phyloP scores from a whole-genome alignment of 2,888 invertebrate species.

The Melanophora roralis region DNA sequence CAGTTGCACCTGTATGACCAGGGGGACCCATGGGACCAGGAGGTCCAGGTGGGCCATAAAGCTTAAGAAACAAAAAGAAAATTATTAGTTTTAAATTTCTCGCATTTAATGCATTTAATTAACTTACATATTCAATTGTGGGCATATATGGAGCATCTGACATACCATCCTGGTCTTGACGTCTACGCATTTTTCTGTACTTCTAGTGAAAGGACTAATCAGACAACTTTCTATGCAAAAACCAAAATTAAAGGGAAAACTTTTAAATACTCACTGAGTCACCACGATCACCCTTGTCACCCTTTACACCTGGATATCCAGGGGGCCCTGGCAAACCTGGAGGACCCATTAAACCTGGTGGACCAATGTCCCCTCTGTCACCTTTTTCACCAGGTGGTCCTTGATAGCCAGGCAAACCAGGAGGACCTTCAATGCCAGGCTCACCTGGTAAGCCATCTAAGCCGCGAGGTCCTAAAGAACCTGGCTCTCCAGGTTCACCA shows the following conservation, averaged over 20 bases:
- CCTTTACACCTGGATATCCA: conserved; percentile 92
- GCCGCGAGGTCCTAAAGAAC: conserved; percentile 86
- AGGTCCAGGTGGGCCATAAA: conserved; percentile 81
- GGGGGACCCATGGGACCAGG: conserved; percentile 85
- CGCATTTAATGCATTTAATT: neutral
- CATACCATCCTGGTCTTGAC: conserved; percentile 77
- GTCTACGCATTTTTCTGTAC: conserved; percentile 78
- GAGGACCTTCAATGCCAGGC: conserved; percentile 91
- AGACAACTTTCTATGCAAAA: conserved; percentile 47
- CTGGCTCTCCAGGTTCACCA: conserved; percentile 87
- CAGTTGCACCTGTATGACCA: conserved; percentile 77
- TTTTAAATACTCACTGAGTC: conserved; percentile 86
- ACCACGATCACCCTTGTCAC: conserved; percentile 94
- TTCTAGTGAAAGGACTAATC: conserved; percentile 69
- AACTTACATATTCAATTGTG: conserved; percentile 77
- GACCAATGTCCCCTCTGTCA: conserved; percentile 89
- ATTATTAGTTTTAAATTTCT: neutral
- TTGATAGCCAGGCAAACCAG: conserved; percentile 85
- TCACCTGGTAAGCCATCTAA: conserved; percentile 86
- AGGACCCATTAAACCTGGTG: conserved; percentile 95
- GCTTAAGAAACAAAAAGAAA: conserved; percentile 70
- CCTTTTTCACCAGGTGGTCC: conserved; percentile 94
- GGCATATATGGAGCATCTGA: conserved; percentile 76
- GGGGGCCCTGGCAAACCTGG: conserved; percentile 90
- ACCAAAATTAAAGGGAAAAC: neutral